Evolutionary conservation across 2,888 invertebrate species (phyloP).

Genomic region (Dysmachus trigonus): DNA sequence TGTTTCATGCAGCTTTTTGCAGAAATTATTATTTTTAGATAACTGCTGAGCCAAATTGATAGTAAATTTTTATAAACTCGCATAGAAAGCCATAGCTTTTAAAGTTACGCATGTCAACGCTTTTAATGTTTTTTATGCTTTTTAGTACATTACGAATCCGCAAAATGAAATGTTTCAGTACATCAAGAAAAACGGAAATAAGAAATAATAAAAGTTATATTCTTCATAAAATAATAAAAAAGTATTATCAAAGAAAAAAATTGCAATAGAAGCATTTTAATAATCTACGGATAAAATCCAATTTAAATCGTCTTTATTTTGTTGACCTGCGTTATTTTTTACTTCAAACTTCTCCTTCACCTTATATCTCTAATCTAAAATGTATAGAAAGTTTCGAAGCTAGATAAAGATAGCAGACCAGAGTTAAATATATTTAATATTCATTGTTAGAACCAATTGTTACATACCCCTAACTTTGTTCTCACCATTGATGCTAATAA

Average conservation of each 20-base stretch:
- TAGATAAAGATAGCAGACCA: not conserved
- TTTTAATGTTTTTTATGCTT: not conserved
- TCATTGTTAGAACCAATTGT: not conserved
- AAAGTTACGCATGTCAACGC: not conserved
- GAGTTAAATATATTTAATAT: not conserved
- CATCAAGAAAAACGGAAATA: no score
- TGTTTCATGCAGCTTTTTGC: not conserved
- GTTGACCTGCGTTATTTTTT: not conserved
- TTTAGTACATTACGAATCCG: not conserved
- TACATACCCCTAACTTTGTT: slow-evolving; percentile 16
- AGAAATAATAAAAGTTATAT: no score
- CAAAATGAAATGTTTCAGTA: not conserved
- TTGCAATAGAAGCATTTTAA: no score
- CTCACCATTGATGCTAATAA: slow-evolving; percentile 53
- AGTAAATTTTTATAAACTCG: not conserved
- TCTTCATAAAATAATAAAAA: no score
- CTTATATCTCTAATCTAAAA: not conserved
- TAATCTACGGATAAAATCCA: not conserved
- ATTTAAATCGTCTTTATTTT: not conserved
- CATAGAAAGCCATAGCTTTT: not conserved
- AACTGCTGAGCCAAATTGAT: not conserved
- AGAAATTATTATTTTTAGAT: not conserved
- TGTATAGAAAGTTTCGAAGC: not conserved
- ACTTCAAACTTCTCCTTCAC: not conserved
- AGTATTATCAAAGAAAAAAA: no score